Evolutionary conservation across 1,140 invertebrate species (phyloP).

Genomic region (Muscidifurax raptorellus): DNA sequence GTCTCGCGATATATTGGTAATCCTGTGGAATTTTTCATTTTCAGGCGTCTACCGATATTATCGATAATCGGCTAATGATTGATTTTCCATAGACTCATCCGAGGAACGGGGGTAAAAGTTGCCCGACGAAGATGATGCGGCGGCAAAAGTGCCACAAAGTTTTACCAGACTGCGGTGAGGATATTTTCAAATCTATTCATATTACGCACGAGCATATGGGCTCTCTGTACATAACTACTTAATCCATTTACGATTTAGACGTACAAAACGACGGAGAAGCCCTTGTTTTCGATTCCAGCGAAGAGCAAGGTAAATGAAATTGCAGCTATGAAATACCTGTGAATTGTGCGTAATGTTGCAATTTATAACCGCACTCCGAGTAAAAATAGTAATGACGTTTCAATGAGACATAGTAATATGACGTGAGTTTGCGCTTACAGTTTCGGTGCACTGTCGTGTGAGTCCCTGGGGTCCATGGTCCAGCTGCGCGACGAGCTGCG

Average conservation of each 20-base stretch:
- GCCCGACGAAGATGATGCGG: slow-evolving; percentile 78
- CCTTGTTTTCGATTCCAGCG: background rate
- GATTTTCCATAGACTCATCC: slow-evolving; percentile 72
- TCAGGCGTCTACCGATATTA: background rate
- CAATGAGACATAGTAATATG: no score
- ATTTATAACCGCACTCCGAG: no score
- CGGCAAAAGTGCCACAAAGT: slow-evolving; percentile 75
- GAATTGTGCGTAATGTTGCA: no score
- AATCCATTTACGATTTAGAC: slow-evolving; percentile 52
- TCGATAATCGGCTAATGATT: background rate
- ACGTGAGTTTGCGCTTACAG: slow-evolving; percentile 44
- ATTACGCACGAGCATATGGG: no score
- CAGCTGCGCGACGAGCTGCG: slow-evolving; percentile 79
- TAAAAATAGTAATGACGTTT: background rate
- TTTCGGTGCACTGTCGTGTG: slow-evolving; percentile 76
- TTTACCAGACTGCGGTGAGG: slow-evolving; percentile 67
- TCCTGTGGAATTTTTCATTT: slow-evolving; percentile 12
- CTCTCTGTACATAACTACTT: no score
- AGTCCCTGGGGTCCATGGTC: slow-evolving; percentile 81
- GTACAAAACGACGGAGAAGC: slow-evolving; percentile 56
- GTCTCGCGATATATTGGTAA: slow-evolving; percentile 72
- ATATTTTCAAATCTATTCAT: background rate
- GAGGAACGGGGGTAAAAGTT: slow-evolving; percentile 81
- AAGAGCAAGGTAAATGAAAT: slow-evolving; percentile 29
- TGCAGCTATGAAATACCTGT: background rate